These are phyloP conservation scores for Eulemur albifrons DNA, from an alignment of 2,797 vertebrate genomes.

Conservation along the genomic window DNA sequence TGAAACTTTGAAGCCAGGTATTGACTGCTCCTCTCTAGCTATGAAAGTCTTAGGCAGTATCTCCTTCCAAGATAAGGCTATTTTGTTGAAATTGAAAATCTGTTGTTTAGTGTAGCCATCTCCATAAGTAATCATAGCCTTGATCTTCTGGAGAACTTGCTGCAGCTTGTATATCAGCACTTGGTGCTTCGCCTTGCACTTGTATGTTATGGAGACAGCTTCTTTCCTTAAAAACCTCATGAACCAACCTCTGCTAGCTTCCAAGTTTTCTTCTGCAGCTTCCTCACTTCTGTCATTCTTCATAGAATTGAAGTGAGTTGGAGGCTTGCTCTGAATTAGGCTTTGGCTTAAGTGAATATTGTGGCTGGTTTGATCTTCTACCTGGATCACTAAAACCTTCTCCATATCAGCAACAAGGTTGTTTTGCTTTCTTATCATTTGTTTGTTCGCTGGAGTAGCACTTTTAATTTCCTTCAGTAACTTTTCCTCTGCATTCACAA, in stretches of 20 bases:
- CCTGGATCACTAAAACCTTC: neutral
- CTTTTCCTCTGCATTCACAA: neutral
- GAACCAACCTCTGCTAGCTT: neutral
- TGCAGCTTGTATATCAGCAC: neutral
- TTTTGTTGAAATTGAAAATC: neutral
- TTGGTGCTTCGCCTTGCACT: neutral
- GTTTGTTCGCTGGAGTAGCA: neutral
- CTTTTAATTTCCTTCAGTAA: neutral
- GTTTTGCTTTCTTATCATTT: neutral
- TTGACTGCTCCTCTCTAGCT: neutral
- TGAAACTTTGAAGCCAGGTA: neutral
- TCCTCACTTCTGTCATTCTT: neutral
- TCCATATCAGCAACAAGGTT: neutral
- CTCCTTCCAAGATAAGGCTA: neutral
- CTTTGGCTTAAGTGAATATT: neutral
- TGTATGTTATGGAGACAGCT: neutral
- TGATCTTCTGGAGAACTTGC: neutral
- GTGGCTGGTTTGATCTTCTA: neutral
- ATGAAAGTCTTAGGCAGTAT: neutral
- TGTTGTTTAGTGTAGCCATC: neutral
- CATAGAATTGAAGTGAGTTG: neutral
- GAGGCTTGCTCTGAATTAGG: neutral
- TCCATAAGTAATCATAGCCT: neutral
- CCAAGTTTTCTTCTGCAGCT: neutral
- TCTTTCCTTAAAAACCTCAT: neutral